Evolutionary conservation across 1,140 invertebrate species (phyloP), one percentile per base, ranked within the genome.

Genomic region (Drosophila cardini): DNA sequence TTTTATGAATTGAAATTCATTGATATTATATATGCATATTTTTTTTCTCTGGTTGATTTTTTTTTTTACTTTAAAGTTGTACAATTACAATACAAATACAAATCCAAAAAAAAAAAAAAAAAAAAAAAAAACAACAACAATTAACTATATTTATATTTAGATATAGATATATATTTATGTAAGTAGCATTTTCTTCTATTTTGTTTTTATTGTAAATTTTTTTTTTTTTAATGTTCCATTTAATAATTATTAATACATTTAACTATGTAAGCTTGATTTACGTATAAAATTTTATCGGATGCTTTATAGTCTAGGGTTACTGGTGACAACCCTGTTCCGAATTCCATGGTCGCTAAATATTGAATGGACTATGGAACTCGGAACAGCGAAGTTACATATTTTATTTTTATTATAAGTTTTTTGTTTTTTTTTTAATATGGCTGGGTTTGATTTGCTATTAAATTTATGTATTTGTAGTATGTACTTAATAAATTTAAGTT

Each of bases 11-110:
- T 86, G 43, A 32, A 86, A 82, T 86, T 86, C 83, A 87, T 82
- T 86, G 83, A 82, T 86, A 87, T 82, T 86, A 82, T 86, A 87
- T 86, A 82, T 86, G 71, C 71, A 60, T 87, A 82, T 86, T 86
- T 82, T 77, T 63, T 15, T 13, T 70, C 3, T n/a, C n/a, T n/a
- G n/a, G n/a, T n/a, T n/a, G n/a, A n/a, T n/a, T n/a, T 26, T 26
- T 26, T 82, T 77, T 60, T 18, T 13, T 70, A 50, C 34, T 45
- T 26, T 55, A 69, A 67, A 42, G 46, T 79, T 52, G 77, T 86
- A 78, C 75, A 86, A 63, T 73, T 84, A 84, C 75, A 62, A 62
- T 70, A 70, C 56, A 42, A 85, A 81, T 86, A 84, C 77, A 78
- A n/a, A n/a, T n/a, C n/a, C n/a, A n/a, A n/a, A n/a, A 80, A 80